These are phyloP conservation scores for Sanderia malayensis DNA, from an alignment of 30 jellyfish, hydroid and myxozoan genomes.

Conservation along the genomic window DNA sequence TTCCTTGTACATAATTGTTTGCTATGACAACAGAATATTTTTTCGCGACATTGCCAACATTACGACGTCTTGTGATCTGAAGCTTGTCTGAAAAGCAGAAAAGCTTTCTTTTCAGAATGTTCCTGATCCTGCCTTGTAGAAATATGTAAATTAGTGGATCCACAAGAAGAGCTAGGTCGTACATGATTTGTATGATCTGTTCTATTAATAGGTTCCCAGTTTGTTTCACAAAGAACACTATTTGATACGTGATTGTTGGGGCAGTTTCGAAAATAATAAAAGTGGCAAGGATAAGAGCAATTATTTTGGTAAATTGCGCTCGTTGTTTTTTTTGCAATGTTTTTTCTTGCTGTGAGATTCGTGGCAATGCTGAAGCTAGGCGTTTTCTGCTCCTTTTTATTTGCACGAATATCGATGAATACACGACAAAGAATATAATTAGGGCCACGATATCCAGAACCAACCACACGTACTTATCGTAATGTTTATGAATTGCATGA, in stretches of 20 bases:
- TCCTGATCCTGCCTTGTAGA: conserved; percentile 34
- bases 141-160: conserved; percentile 50
- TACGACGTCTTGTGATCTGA: too few relatives aligned
- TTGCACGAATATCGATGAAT: conserved; percentile 13
- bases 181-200: background rate
- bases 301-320: conserved; percentile 24
- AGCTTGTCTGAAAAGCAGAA: background rate
- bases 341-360: background rate
- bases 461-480: conserved; percentile 39
- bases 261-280: conserved; percentile 33
- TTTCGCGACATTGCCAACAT: too few relatives aligned
- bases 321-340: background rate
- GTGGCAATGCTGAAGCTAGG: background rate
- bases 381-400: background rate
- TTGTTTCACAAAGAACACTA: background rate
- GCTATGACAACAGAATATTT: too few relatives aligned
- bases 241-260: conserved; percentile 20
- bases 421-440: conserved; percentile 8
- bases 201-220: background rate
- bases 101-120: background rate
- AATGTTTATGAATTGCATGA: background rate
- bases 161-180: conserved; percentile 19
- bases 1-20: too few relatives aligned
- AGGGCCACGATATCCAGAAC: conserved; percentile 32
- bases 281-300: conserved; percentile 23